Evolutionary conservation across 2,113 vertebrate species (phyloP), one percentile per base, ranked within the genome.

Genomic region (Gobio gobio): DNA sequence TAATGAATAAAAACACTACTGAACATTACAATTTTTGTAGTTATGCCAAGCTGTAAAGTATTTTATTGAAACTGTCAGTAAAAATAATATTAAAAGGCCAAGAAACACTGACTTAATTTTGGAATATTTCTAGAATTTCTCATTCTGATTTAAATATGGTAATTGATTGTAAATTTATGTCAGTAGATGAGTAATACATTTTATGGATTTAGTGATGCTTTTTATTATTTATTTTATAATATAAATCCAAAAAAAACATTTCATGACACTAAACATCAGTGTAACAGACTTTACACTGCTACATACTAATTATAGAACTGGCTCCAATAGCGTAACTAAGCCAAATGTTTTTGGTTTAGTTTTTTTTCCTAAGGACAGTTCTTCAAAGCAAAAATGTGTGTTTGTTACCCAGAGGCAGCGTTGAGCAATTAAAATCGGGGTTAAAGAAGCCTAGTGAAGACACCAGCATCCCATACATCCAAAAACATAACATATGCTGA

Each of bases 351-450:
- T 64, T 33, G 33, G 0, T 18, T 66, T 12, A 1, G 1, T 59
- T 0, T 63, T 8, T 63, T 64, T 33, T 64, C 7, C 9, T 10
- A 7, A 43, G 20, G 9, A 43, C 10, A 43, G 68, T 72, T 22
- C 66, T 70, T 43, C 33, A 70, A 40, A 43, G 68, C 20, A n/a
- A 43, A 43, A 3, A n/a, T 43, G 10, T 13, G 68, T 10, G 36
- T 72, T 72, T 43, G 36, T 72, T 43, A 43, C 36, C 68, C 68
- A 72, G 36, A 43, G 68, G 36, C 68, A n/a, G 10, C 7, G 5
- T 10, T 72, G 36, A 43, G 68, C 68, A 72, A 72, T 72, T 72
- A 43, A 72, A 66, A 72, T 72, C 68, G n/a, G 68, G 36, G 68
- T 72, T 72, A 72, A 72, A 70, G 18, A 22, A 70, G 66, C 18